These are phyloP conservation scores for Drosophila lacteicornis DNA, from an alignment of 1,140 invertebrate species.

Conservation along the genomic window DNA sequence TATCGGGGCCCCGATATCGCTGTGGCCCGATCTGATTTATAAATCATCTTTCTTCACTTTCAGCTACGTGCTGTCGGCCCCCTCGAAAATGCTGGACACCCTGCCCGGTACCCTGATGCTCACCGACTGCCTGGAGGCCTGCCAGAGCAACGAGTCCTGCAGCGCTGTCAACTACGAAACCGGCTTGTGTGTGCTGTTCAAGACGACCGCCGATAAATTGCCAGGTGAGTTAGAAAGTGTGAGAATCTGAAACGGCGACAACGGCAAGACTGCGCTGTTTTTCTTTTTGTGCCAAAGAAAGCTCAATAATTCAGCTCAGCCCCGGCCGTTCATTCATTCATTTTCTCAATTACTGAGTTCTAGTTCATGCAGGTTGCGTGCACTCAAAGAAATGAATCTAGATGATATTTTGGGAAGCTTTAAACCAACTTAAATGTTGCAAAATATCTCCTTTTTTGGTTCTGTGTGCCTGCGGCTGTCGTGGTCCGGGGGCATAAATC, in stretches of 20 bases:
- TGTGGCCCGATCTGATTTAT: conserved; percentile 34
- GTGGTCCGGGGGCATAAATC: conserved; percentile 72
- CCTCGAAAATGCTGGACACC: conserved; percentile 94
- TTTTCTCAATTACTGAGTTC: conserved; percentile 81
- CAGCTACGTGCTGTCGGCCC: conserved; percentile 95
- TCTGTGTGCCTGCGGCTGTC: conserved; percentile 11
- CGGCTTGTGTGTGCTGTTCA: conserved; percentile 96
- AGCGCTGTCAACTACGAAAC: conserved; percentile 97
- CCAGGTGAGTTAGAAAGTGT: conserved; percentile 89
- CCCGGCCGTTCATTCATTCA: conserved; percentile 54
- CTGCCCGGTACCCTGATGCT: conserved; percentile 96
- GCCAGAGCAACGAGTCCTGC: conserved; percentile 95
- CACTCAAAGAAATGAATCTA: neutral
- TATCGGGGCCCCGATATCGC: conserved; percentile 1
- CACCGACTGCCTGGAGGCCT: conserved; percentile 96
- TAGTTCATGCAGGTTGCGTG: conserved; percentile 63
- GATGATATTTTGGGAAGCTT: neutral
- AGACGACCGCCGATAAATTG: conserved; percentile 93
- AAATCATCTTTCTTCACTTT: conserved; percentile 49
- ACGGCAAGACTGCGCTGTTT: conserved; percentile 29
- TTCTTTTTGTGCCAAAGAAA: conserved; percentile 78
- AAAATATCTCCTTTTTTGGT: neutral
- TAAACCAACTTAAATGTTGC: neutral
- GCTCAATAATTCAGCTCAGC: conserved; percentile 75
- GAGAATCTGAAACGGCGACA: conserved; percentile 58